phyloP scores from a whole-genome alignment of 2,113 vertebrate species.

The Callipepla californica region DNA sequence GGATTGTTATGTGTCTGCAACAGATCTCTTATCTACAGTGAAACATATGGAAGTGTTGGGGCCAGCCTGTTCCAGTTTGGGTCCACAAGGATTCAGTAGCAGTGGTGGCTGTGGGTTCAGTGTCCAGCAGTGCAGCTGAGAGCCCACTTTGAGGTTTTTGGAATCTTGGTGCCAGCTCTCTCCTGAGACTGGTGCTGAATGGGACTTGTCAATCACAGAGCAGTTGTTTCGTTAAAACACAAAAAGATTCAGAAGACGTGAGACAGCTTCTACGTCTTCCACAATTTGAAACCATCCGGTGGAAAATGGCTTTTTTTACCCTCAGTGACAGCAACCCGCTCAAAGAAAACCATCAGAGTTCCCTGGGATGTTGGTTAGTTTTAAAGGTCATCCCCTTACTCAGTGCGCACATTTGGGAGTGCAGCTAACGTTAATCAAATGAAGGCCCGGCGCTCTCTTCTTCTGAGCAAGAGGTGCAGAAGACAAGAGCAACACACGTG shows the following conservation, averaged over 20 bases:
- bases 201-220: not conserved
- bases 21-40: not conserved
- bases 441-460: constrained; percentile 17
- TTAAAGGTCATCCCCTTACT: constrained; percentile 9
- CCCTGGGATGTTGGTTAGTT: not conserved
- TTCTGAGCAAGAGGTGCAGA: constrained; percentile 56
- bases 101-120: not conserved
- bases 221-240: constrained; percentile 6
- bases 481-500: constrained; percentile 11
- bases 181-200: constrained; percentile 7
- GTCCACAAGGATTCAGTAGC: not conserved
- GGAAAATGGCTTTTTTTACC: not conserved
- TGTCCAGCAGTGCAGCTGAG: not conserved
- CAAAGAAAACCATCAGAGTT: not conserved
- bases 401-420: constrained; percentile 38
- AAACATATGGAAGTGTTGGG: not conserved
- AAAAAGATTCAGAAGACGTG: not conserved
- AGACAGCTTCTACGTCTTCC: not conserved
- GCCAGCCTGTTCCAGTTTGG: not conserved
- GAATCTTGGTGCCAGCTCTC: not conserved
- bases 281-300: not conserved
- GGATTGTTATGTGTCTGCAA: not conserved
- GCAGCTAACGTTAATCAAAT: constrained; percentile 34
- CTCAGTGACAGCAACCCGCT: not conserved
- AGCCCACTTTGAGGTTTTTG: not conserved